These are phyloP conservation scores for Amaurobius ferox DNA, from an alignment of 2,888 invertebrate species.

Conservation along the genomic window DNA sequence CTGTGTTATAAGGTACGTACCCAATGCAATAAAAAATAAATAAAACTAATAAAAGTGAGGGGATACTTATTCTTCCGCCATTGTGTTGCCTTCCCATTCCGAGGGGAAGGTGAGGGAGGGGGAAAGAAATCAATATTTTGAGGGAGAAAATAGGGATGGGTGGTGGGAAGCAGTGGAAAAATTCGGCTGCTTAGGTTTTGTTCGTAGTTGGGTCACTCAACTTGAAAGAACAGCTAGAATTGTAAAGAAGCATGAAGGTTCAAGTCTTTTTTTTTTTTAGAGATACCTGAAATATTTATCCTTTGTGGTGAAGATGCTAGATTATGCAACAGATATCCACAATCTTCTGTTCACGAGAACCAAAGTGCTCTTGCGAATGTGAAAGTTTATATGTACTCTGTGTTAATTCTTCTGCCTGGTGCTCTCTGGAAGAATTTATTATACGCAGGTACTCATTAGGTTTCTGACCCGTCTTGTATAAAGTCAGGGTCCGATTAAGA, in stretches of 20 bases:
- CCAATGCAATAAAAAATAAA: neutral
- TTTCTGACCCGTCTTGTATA: no score
- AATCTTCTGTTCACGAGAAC: no score
- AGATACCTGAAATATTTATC: neutral
- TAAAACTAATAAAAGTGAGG: neutral
- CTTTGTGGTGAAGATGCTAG: neutral
- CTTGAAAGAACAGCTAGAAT: neutral
- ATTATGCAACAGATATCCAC: no score
- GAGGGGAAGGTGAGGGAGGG: neutral
- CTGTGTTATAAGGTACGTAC: neutral
- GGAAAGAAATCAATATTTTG: constrained; percentile 23
- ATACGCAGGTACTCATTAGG: no score
- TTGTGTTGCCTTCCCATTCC: constrained; percentile 10
- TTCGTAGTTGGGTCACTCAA: neutral
- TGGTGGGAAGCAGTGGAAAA: neutral
- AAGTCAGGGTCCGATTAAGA: no score
- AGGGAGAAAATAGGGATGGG: constrained; percentile 24
- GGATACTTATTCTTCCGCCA: constrained; percentile 13
- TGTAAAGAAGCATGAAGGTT: neutral
- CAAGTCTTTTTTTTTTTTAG: neutral
- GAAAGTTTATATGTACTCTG: no score
- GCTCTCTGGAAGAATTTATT: no score
- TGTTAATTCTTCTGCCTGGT: no score
- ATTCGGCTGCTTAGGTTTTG: constrained; percentile 19
- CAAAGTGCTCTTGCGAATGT: no score